phyloP scores from a whole-genome alignment of 2,113 vertebrate genomes.

The Hemiprocne comata region DNA sequence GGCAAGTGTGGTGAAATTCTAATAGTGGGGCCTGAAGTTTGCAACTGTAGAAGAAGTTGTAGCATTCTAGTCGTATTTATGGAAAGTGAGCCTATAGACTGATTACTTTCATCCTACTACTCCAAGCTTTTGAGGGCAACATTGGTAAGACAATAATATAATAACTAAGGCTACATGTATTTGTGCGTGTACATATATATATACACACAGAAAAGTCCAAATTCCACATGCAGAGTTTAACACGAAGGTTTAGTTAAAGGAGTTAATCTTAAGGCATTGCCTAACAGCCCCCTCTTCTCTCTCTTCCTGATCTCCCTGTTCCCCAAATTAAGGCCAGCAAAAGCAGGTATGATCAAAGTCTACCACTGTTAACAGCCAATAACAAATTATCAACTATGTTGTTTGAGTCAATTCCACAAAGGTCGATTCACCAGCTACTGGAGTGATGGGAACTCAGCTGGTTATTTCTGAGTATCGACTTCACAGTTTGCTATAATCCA shows the following conservation, averaged over 20 bases:
- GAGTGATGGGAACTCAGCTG: not conserved
- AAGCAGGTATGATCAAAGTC: not conserved
- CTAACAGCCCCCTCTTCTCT: not conserved
- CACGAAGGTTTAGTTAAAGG: not conserved
- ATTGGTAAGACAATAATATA: not conserved
- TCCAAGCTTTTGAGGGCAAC: not conserved
- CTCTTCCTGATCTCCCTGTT: not conserved
- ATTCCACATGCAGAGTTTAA: not conserved
- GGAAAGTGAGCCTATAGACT: constrained; percentile 16
- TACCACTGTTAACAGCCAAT: not conserved
- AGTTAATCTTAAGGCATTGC: not conserved
- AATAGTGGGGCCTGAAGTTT: not conserved
- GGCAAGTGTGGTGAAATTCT: not conserved
- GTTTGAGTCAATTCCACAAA: not conserved
- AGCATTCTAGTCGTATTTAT: constrained; percentile 40
- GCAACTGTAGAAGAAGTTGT: constrained; percentile 34
- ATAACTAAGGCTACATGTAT: not conserved
- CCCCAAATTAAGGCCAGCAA: not conserved
- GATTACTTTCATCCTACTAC: not conserved
- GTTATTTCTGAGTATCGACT: not conserved
- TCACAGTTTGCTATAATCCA: not conserved
- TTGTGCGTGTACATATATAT: not conserved
- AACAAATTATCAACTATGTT: not conserved
- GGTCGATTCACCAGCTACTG: not conserved
- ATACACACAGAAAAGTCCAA: not conserved